Conservation (phyloP, 2,113 vertebrate species). For the Diphyllodes magnificus region DNA sequence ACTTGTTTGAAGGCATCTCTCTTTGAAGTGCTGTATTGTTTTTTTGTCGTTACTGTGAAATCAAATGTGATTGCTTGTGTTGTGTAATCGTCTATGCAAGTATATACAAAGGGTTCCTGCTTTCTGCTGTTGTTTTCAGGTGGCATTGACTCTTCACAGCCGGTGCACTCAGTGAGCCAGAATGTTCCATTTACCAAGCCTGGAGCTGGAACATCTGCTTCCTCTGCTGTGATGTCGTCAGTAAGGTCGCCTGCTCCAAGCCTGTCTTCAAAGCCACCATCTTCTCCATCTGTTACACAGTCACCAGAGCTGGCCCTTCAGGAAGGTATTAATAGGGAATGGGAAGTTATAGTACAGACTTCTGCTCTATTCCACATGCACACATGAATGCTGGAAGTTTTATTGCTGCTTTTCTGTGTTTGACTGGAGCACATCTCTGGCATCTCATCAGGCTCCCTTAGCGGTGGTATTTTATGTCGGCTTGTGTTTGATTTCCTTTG, state of each 20-base stretch:
- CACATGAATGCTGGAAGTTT: background rate
- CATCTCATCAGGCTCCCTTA: background rate
- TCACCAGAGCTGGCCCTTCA: conserved; percentile 35
- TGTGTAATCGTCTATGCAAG: background rate
- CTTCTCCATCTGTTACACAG: conserved; percentile 26
- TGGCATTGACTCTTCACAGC: conserved; percentile 52
- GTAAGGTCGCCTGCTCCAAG: conserved; percentile 29
- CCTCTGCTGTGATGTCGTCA: conserved; percentile 19
- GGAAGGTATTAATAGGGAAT: conserved; percentile 67
- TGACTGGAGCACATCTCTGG: background rate
- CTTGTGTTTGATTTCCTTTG: background rate
- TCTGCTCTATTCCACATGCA: background rate
- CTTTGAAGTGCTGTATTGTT: background rate
- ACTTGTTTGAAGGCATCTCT: background rate
- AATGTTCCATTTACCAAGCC: conserved; percentile 40
- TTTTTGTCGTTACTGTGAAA: background rate
- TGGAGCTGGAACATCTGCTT: conserved; percentile 5
- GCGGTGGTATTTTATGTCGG: background rate
- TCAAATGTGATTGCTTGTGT: background rate
- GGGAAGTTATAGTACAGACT: background rate
- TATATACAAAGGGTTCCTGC: conserved; percentile 11
- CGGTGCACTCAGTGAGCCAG: conserved; percentile 32
- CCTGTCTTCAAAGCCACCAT: conserved; percentile 4
- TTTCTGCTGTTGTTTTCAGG: conserved; percentile 21
- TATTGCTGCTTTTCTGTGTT: background rate